Base-by-base conservation (phyloP, 1,140 invertebrate genomes). In the Drosophila mojavensis region DNA sequence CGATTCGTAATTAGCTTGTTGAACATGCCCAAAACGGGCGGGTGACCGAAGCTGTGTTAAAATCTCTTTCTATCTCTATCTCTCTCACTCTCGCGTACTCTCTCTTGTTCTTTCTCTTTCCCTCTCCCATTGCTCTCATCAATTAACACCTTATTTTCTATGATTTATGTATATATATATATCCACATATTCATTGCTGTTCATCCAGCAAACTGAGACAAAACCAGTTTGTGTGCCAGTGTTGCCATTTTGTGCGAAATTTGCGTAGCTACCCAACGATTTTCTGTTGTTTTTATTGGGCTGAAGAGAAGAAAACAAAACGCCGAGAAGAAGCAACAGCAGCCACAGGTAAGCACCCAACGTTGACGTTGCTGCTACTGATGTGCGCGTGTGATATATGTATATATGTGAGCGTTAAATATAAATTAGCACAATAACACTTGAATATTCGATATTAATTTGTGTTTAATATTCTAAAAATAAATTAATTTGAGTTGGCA, bases 181-280 rank as follows among this genome's bases (percentile, higher is more conserved):
- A 10, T 33, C 6, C 70, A 60, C 58, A 69, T 65, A 39, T 51
- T 45, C 11, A n/a, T 61, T 55, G 30, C 60, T 78, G 59, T 51
- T 33, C 33, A 33, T 75, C 63, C 62, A 41, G 41, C 15, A 62
- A 43, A 50, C 65, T 36, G 54, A 47, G 28, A 13, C 48, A 66
- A 83, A 86, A 86, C 82, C 64, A 48, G 83, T 85, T 85, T 82
- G 6, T 15, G 11, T 54, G 61, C 74, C 83, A 73, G 83, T 73
- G 83, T 85, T 85, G 82, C 83, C 82, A 86, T 82, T 85, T 82
- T 66, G 58, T 55, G 51, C 39, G 26, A 79, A 83, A 75, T 82
- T 78, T 78, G 70, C 70, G 67, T 83, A 82, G 74, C 48, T 51
- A 15, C 39, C 33, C 48, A 65, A 54, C 11, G 7, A 20, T 72